A percentile compares a stretch with the other conserved stretches of the same genome.
Conservation (phyloP, 2,113 vertebrate genomes). For the Acanthisitta chloris region DNA sequence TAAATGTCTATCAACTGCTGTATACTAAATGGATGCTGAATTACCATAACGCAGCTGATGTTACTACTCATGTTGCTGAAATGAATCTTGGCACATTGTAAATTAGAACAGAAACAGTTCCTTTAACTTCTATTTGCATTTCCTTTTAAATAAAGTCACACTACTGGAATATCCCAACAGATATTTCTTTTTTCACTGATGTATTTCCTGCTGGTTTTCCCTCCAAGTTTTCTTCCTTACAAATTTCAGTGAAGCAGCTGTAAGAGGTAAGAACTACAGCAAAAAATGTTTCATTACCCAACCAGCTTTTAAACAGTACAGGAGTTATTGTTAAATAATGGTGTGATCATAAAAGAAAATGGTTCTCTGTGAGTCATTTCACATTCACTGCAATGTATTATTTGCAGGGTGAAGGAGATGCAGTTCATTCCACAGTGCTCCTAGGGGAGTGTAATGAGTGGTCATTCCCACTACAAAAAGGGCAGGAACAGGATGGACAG, state of each 20-base stretch:
- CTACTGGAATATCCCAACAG: not conserved
- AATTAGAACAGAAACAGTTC: not conserved
- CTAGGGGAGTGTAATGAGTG: not conserved
- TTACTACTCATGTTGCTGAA: not conserved
- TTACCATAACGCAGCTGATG: not conserved
- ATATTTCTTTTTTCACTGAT: not conserved
- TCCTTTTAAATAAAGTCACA: not conserved
- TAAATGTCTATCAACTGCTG: not conserved
- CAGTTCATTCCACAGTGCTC: not conserved
- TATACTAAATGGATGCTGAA: not conserved
- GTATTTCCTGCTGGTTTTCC: not conserved
- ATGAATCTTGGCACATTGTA: not conserved
- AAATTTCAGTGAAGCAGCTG: conserved; percentile 9
- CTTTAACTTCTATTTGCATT: not conserved
- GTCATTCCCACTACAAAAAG: not conserved
- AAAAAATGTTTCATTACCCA: conserved; percentile 52
- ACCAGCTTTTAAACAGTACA: conserved; percentile 45
- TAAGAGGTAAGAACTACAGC: conserved; percentile 42
- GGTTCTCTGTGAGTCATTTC: conserved; percentile 33
- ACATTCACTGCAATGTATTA: conserved; percentile 34
- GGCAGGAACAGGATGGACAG: not conserved
- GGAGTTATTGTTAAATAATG: conserved; percentile 60
- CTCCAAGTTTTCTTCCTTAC: not conserved
- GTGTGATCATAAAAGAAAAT: conserved; percentile 42
- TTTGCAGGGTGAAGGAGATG: conserved; percentile 3